These are phyloP conservation scores for Calosoma granatense DNA, from an alignment of 1,140 invertebrate species.

Conservation along the genomic window DNA sequence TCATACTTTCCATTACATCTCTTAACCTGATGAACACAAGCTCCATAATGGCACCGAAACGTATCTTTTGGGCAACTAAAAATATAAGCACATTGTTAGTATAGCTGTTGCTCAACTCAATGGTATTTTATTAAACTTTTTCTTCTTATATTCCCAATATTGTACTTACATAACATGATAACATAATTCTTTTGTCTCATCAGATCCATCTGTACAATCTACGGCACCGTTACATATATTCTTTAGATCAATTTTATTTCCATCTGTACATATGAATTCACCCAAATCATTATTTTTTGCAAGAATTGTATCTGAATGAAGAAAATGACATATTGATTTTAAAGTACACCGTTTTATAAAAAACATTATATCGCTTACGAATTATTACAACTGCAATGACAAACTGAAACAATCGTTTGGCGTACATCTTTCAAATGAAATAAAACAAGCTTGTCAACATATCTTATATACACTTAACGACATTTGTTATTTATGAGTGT, in stretches of 20 bases:
- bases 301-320: no score
- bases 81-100: background rate
- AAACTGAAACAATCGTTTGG: background rate
- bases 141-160: background rate
- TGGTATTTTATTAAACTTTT: no score
- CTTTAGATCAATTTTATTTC: background rate
- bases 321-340: no score
- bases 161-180: slow-evolving; percentile 8
- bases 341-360: background rate
- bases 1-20: slow-evolving; percentile 13
- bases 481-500: background rate
- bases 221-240: background rate
- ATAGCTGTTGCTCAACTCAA: no score
- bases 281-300: background rate
- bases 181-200: slow-evolving; percentile 7
- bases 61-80: slow-evolving; percentile 14
- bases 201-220: background rate
- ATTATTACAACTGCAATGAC: background rate
- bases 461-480: background rate
- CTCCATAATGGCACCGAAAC: slow-evolving; percentile 9
- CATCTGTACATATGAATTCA: slow-evolving; percentile 7
- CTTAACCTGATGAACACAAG: slow-evolving; percentile 5
- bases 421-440: no score
- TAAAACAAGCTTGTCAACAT: no score
- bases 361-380: no score